Base-by-base conservation (phyloP, 2,888 invertebrate species). In the Nomada lathburiana region DNA sequence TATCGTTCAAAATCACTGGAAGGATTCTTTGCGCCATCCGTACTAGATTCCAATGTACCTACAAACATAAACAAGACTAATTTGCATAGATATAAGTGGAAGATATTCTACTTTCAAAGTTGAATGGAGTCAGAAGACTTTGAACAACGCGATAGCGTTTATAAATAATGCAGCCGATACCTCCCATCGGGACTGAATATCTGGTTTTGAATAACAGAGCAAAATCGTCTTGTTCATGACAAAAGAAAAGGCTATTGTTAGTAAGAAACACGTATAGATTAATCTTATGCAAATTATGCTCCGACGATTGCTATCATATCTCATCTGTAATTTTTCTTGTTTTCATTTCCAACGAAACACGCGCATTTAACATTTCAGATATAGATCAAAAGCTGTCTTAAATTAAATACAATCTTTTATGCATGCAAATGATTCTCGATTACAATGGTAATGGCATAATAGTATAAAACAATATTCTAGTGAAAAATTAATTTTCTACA, bases 141-240 rank as follows among this genome's bases (percentile, higher is more conserved):
- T 71, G 74, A 65, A 71, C 71, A 65, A 50, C 5, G 11, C 55
- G 70, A 82, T 75, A 82, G 13, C 36, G 55, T 71, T 75, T 80
- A 84, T 77, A 85, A 84, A 84, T 84, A 82, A 84, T 82, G 67
- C 75, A 77, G 53, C 47, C 13, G 64, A 73, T 64, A 64, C 18
- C 18, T 57, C 9, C 7, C 50, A 70, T 78, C 74, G 10, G 26
- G 62, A 47, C 52, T 55, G 74, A 77, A 76, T 76, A 76, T 83
- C 73, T 62, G 44, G 9, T 73, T 78, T 64, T 47, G 44, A 57
- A 68, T 60, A 64, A 7, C 64, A 44, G 50, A 23, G 36, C 13
- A 16, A n/a, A 36, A 63, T 44, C 59, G 29, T 10, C 18, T 5
- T 20, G 20, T 20, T 36, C 20, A 5, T 36, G 3, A 47, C 10